Evolutionary conservation across 2,888 invertebrate genomes (phyloP), one percentile per base, ranked within the genome.

Genomic region (Lacanobia oleracea): DNA sequence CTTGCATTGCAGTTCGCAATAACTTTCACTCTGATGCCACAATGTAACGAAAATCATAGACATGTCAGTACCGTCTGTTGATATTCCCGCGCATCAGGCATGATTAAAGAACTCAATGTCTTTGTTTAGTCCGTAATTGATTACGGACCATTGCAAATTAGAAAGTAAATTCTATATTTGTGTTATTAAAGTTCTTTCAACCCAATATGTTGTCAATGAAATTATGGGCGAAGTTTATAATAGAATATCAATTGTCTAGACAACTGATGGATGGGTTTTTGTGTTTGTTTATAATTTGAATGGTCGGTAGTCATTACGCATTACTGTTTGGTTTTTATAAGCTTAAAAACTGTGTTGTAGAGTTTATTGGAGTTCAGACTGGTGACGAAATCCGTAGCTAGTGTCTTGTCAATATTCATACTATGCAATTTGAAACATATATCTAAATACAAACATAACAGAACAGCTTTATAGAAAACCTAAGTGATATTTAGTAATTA

Each of bases 41-140:
- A 66, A 63, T 72, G 59, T 77, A 27, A 60, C 68, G 65, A 43
- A 72, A 72, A 82, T 68, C 45, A 78, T 72, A 72, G 62, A 12
- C 21, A 10, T 16, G 18, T 33, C 16, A 23, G 43, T 50, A 43
- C 40, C 79, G 73, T 43, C 73, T 80, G 79, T 45, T 53, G 12
- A 9, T 57, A n/a, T 80, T 80, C 82, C 82, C 82, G 48, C 79
- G 63, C 66, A 63, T 73, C 59, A 43, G 37, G 45, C 8, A 56
- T 54, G 54, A 77, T 77, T 66, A 82, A 27, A 77, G 33, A 81
- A 71, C 51, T 6, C 14, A 23, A 10, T 33, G 37, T 60, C 73
- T 78, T 73, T 82, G 67, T 67, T 82, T 54, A 65, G 27, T 48
- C 45, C 23, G 50, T 78, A 50, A 82, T 79, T 79, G 67, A 51